Conservation (phyloP, 2,888 invertebrate genomes). For the Meghimatium bilineatum region DNA sequence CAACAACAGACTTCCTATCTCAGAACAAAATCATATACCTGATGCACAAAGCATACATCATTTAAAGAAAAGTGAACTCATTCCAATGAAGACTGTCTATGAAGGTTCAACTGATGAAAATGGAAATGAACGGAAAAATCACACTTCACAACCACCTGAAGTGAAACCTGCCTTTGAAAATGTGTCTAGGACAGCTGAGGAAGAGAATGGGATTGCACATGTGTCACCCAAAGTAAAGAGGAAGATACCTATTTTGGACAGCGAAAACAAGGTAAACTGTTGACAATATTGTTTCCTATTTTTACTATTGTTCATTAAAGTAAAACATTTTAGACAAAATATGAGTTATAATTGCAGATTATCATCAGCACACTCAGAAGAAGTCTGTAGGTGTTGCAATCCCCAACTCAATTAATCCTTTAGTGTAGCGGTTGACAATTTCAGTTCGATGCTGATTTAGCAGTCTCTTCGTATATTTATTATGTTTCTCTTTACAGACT, state of each 20-base stretch:
- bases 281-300: background rate
- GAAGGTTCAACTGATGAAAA: background rate
- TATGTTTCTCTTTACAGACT: no score
- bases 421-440: no score
- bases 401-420: no score
- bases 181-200: background rate
- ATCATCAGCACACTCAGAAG: no score
- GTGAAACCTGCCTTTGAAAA: background rate
- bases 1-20: background rate
- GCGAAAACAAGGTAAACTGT: conserved; percentile 27
- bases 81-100: background rate
- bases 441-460: no score
- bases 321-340: no score
- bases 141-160: background rate
- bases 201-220: background rate
- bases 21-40: background rate
- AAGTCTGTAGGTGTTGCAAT: no score
- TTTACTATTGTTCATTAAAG: no score
- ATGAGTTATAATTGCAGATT: no score
- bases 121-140: conserved; percentile 1
- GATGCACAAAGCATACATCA: background rate
- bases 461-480: no score
- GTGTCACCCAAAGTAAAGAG: conserved; percentile 38
- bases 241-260: conserved; percentile 31
- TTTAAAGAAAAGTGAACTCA: background rate